Base-by-base conservation (phyloP, 2,888 invertebrate genomes). In the Cephalotes varians region DNA sequence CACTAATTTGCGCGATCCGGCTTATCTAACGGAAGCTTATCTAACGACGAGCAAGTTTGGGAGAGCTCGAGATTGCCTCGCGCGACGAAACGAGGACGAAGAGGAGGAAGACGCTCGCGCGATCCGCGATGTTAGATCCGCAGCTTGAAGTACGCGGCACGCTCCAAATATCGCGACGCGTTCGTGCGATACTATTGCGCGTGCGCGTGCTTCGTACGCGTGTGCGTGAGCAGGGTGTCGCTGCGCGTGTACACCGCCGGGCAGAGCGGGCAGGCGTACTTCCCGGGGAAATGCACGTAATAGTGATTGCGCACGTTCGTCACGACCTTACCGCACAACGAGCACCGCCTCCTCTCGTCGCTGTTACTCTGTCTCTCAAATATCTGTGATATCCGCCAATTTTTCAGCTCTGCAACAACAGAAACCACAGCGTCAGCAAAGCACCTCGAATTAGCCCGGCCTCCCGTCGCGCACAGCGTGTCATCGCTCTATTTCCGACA, bases 281-380 rank as follows among this genome's bases (percentile, higher is more conserved):
- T 95, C 88, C 96, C 96, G 87, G 96, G 96, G 92, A 96, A 96
- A 93, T 96, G 96, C 88, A 96, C 96, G 93, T 96, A 96, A 94
- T 96, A 96, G 93, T 96, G 96, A 94, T 96, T 96, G 90, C 96
- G 95, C 85, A 96, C 95, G 94, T 96, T 96, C 94, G 96, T 96
- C 90, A 96, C 96, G 92, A 96, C 95, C 95, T 96, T 96, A 91
- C 96, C 96, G 94, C 96, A 96, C 92, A 96, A 94, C 90, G 95
- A 95, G 94, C 96, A 96, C 90, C 96, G 94, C 92, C 95, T 94
- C 93, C 95, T 94, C 94, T 96, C 96, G 94, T 96, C 96, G 95
- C 94, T 95, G 91, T 95, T 95, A 92, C 95, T 96, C 90, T 95
- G 95, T 92, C 96, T 94, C 94, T 95, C 96, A 95, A 96, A 96